A percentile compares a stretch with the other conserved stretches of the same genome.
Evolutionary conservation across 2,888 invertebrate species (phyloP).

Genomic region (Eulithis testata): DNA sequence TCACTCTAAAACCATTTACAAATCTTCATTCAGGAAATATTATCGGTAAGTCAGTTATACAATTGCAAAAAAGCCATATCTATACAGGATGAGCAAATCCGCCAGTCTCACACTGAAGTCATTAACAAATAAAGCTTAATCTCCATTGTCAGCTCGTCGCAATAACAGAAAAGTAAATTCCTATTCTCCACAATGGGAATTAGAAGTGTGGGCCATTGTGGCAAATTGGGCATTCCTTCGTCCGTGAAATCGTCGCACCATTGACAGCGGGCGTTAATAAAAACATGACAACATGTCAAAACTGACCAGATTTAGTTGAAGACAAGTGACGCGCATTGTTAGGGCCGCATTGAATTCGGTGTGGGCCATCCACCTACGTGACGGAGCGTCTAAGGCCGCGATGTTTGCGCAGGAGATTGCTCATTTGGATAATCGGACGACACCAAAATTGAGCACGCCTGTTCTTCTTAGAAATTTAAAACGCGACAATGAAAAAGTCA

Average conservation of each 20-base stretch:
- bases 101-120: slow-evolving; percentile 61
- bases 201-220: slow-evolving; percentile 78
- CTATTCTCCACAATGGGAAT: slow-evolving; percentile 73
- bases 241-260: slow-evolving; percentile 70
- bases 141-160: slow-evolving; percentile 68
- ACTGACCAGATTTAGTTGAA: slow-evolving; percentile 80
- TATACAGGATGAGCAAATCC: slow-evolving; percentile 59
- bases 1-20: slow-evolving; percentile 29
- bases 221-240: slow-evolving; percentile 77
- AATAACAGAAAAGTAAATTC: slow-evolving; percentile 76
- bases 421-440: slow-evolving; percentile 68
- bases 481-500: slow-evolving; percentile 27
- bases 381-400: slow-evolving; percentile 55
- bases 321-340: slow-evolving; percentile 80
- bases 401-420: slow-evolving; percentile 78
- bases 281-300: slow-evolving; percentile 84
- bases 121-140: slow-evolving; percentile 80
- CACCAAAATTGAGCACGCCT: slow-evolving; percentile 70
- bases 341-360: slow-evolving; percentile 73
- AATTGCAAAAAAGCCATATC: slow-evolving; percentile 49
- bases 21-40: slow-evolving; percentile 34
- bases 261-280: slow-evolving; percentile 79
- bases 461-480: slow-evolving; percentile 56
- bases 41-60: slow-evolving; percentile 49
- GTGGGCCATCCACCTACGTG: slow-evolving; percentile 77